These are phyloP conservation scores for Platichthys flesus DNA, from an alignment of 2,113 vertebrate species.

Conservation along the genomic window DNA sequence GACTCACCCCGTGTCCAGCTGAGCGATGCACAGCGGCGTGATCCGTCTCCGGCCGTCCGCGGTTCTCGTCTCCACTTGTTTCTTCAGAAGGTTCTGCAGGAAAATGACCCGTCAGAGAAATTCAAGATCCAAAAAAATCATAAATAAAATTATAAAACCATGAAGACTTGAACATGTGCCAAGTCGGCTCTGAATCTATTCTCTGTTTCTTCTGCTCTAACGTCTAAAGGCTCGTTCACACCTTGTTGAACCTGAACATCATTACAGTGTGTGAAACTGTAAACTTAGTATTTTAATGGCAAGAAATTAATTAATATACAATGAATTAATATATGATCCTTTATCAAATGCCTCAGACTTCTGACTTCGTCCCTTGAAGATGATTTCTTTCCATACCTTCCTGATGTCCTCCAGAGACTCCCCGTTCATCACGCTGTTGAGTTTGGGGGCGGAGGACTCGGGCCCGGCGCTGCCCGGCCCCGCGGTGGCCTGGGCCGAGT, in stretches of 20 bases:
- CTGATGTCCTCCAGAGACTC: constrained; percentile 97
- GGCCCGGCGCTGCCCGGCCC: constrained; percentile 41
- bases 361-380: not conserved
- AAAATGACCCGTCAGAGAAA: not conserved
- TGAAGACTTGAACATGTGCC: no score
- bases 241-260: no score
- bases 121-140: not conserved
- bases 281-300: no score
- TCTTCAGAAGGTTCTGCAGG: constrained; percentile 95
- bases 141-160: no score
- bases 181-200: no score
- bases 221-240: no score
- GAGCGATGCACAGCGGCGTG: constrained; percentile 97
- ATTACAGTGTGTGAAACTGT: no score
- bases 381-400: constrained; percentile 83
- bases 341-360: not conserved
- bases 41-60: constrained; percentile 95
- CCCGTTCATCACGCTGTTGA: constrained; percentile 94
- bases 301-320: no score
- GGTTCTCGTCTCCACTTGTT: constrained; percentile 97
- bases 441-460: constrained; percentile 83
- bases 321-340: no score
- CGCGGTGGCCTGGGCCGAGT: constrained; percentile 76
- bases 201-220: no score
- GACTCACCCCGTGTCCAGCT: constrained; percentile 95